Conservation (phyloP, 1,140 invertebrate genomes). For the Papilio xuthus region DNA sequence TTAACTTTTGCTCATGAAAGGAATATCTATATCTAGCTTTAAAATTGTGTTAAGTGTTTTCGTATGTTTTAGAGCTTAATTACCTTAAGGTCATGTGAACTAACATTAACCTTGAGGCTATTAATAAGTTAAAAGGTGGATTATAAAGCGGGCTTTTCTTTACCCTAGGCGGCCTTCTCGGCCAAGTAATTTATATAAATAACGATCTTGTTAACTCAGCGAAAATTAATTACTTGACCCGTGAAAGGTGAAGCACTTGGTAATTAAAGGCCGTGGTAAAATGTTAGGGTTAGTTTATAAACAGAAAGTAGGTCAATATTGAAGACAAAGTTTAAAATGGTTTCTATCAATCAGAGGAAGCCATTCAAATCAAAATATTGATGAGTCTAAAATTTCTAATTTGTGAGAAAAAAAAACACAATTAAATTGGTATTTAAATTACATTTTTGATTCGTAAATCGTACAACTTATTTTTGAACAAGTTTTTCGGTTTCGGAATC, state of each 20-base stretch:
- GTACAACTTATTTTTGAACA: too few relatives aligned
- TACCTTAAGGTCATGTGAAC: not conserved
- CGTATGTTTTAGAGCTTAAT: not conserved
- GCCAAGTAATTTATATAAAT: not conserved
- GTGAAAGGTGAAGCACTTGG: not conserved
- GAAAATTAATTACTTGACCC: not conserved
- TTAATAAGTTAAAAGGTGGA: not conserved
- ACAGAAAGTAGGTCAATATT: constrained; percentile 6
- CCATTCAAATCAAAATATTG: not conserved
- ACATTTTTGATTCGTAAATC: too few relatives aligned
- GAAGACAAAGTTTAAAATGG: not conserved
- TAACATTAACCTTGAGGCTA: not conserved
- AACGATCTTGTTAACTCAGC: not conserved
- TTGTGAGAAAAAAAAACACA: not conserved
- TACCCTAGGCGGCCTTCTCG: not conserved
- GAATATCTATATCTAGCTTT: not conserved
- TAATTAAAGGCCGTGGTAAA: constrained; percentile 10
- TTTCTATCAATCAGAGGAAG: not conserved
- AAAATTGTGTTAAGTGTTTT: not conserved
- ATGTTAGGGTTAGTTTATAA: constrained; percentile 31
- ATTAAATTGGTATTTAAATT: not conserved
- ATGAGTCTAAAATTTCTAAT: not conserved
- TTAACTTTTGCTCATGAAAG: not conserved
- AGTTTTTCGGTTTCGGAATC: too few relatives aligned
- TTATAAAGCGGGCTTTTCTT: not conserved